Percentiles rank a stretch among this genome's conserved stretches.
Evolutionary conservation across 2,113 vertebrate genomes (phyloP).

Genomic region (Rhinolophus sinicus): DNA sequence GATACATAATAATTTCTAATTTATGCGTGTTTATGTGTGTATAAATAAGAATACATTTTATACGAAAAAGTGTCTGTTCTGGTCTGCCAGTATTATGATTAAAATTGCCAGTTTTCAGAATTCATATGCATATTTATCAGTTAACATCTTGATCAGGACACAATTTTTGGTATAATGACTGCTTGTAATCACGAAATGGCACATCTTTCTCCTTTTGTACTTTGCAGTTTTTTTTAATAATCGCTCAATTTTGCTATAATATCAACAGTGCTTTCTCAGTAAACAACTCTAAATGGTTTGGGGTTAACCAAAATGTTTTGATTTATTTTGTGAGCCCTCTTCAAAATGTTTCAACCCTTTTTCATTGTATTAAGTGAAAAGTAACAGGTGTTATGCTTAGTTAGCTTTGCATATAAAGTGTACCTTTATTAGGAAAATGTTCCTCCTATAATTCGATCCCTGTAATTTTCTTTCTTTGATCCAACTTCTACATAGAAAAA

Average conservation of each 20-base stretch:
- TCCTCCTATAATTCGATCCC: not conserved
- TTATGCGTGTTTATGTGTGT: not conserved
- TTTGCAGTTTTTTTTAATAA: not conserved
- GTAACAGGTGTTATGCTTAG: not conserved
- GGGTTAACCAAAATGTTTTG: not conserved
- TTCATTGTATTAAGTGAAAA: slow-evolving; percentile 50
- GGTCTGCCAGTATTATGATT: slow-evolving; percentile 38
- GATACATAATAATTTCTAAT: not conserved
- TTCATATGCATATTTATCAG: not conserved
- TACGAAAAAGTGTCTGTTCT: slow-evolving; percentile 8
- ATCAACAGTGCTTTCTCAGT: not conserved
- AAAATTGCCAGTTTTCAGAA: not conserved
- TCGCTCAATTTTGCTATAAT: slow-evolving; percentile 46
- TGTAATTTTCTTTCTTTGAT: not conserved
- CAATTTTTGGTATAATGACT: not conserved
- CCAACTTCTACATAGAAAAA: not conserved
- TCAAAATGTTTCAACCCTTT: slow-evolving; percentile 38
- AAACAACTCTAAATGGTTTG: slow-evolving; percentile 43
- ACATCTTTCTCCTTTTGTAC: not conserved
- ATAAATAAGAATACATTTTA: slow-evolving; percentile 23
- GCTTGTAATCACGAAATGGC: not conserved
- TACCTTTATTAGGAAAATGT: not conserved
- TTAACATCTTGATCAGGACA: slow-evolving; percentile 23
- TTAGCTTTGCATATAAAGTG: not conserved
- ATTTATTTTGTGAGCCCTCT: slow-evolving; percentile 54